A percentile compares a stretch with the other conserved stretches of the same genome.
Evolutionary conservation across 2,113 vertebrate genomes (phyloP).

Genomic region (Ctenomys sociabilis): DNA sequence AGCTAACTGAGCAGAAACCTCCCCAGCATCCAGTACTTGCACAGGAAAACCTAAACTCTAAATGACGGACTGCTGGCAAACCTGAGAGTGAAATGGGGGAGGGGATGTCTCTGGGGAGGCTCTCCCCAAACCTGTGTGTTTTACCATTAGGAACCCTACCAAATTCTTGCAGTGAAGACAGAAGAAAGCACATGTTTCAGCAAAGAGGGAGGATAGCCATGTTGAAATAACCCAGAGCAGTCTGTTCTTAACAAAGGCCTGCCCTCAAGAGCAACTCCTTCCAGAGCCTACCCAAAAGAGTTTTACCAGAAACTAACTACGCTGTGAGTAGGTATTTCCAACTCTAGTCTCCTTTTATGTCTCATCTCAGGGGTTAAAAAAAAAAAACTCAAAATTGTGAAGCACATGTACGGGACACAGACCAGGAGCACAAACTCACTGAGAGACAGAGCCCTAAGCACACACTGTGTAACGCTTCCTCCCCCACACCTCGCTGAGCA

Average conservation of each 20-base stretch:
- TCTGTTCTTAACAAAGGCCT: background rate
- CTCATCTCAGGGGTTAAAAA: background rate
- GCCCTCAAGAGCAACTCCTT: background rate
- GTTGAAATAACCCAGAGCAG: background rate
- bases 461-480: accelerated
- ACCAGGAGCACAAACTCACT: background rate
- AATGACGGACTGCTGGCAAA: background rate
- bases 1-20: background rate
- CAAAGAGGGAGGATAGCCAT: background rate
- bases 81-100: background rate
- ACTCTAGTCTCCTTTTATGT: background rate
- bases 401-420: background rate
- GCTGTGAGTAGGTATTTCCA: background rate
- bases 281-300: background rate
- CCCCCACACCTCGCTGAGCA: too few relatives aligned
- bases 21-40: background rate
- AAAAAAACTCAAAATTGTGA: background rate
- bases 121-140: background rate
- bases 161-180: background rate
- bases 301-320: background rate
- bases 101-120: background rate
- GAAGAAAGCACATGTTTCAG: background rate
- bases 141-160: background rate
- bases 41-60: background rate
- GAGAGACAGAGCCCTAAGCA: background rate